Evolutionary conservation across 2,888 invertebrate species (phyloP).

Genomic region (Cerastoderma edule): DNA sequence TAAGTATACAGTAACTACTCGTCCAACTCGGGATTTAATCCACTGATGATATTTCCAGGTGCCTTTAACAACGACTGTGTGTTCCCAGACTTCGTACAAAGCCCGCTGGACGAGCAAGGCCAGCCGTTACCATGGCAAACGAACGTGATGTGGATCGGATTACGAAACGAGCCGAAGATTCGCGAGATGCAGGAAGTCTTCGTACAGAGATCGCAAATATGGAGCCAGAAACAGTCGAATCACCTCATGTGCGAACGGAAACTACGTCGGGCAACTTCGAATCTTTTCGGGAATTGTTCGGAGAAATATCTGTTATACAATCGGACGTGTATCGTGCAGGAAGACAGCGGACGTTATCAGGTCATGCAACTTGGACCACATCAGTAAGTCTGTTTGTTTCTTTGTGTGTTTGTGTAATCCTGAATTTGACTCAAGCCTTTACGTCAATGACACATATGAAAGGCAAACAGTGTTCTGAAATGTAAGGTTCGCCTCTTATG

Average conservation of each 20-base stretch:
- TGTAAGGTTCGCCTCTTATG: too few species aligned
- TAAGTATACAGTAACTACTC: background rate
- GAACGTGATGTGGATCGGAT: conserved; percentile 72
- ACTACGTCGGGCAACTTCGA: conserved; percentile 57
- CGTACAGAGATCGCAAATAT: conserved; percentile 66
- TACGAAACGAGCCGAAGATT: conserved; percentile 71
- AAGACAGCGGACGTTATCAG: conserved; percentile 64
- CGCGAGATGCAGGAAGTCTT: conserved; percentile 72
- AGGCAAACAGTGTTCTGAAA: too few species aligned
- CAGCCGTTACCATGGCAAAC: conserved; percentile 73
- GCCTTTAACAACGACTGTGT: conserved; percentile 56
- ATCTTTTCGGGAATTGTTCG: conserved; percentile 64
- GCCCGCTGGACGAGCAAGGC: conserved; percentile 63
- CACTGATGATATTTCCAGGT: conserved; percentile 19
- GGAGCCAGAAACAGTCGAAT: conserved; percentile 69
- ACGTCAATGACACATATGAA: too few species aligned
- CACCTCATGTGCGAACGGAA: conserved; percentile 67
- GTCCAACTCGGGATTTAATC: background rate
- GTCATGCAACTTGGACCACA: conserved; percentile 71
- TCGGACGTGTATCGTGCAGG: conserved; percentile 69
- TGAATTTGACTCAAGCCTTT: too few species aligned
- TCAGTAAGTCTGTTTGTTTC: conserved; percentile 13
- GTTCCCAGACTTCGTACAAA: conserved; percentile 74
- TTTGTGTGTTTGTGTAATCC: too few species aligned
- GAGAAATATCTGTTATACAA: conserved; percentile 70